phyloP scores from a whole-genome alignment of 2,888 invertebrate species.

The Eilema sororculum region DNA sequence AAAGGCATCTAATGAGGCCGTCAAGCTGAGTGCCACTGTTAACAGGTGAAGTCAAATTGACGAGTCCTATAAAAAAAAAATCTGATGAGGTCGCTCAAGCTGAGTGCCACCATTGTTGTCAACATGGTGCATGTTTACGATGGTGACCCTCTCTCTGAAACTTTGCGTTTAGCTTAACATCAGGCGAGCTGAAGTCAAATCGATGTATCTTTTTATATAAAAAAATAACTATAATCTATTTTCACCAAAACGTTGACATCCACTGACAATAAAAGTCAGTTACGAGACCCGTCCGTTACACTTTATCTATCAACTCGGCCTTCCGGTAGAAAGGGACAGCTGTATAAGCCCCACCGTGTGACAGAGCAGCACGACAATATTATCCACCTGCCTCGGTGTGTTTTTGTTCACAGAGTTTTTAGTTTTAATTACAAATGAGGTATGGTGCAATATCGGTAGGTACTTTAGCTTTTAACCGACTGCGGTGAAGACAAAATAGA shows the following conservation, averaged over 20 bases:
- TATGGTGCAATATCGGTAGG: slow-evolving; percentile 73
- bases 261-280: slow-evolving; percentile 78
- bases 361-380: slow-evolving; percentile 57
- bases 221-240: too few relatives aligned
- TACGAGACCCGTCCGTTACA: slow-evolving; percentile 84
- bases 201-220: too few relatives aligned
- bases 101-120: too few relatives aligned
- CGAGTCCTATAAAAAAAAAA: too few relatives aligned
- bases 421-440: slow-evolving; percentile 71
- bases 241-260: slow-evolving; percentile 63
- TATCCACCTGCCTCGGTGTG: slow-evolving; percentile 75
- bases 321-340: slow-evolving; percentile 73
- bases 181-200: too few relatives aligned
- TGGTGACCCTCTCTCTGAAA: too few relatives aligned
- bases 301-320: slow-evolving; percentile 74
- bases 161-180: too few relatives aligned
- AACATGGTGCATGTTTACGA: too few relatives aligned
- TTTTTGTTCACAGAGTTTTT: slow-evolving; percentile 63
- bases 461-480: not conserved
- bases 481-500: not conserved
- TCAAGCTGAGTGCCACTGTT: too few relatives aligned
- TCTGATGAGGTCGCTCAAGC: too few relatives aligned
- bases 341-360: slow-evolving; percentile 31
- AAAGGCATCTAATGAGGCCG: too few relatives aligned
- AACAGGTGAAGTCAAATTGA: too few relatives aligned